Evolutionary conservation across 2,888 invertebrate genomes (phyloP).

Genomic region (Drosophila paranaensis): DNA sequence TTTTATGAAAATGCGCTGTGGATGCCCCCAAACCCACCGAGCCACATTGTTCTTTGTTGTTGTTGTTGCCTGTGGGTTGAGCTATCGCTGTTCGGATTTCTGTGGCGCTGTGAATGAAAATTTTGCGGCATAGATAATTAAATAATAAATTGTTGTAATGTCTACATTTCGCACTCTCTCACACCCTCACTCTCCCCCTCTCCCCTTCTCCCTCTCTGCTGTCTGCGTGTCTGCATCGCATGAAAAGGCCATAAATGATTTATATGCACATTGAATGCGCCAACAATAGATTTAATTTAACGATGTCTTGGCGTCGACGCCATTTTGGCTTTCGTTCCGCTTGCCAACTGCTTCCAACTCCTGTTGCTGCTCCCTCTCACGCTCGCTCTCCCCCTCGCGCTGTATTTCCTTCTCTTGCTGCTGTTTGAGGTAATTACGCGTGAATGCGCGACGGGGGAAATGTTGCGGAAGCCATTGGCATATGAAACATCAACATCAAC

Average conservation of each 20-base stretch:
- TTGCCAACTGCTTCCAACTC: constrained; percentile 15
- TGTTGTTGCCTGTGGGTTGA: constrained; percentile 9
- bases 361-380: constrained; percentile 11
- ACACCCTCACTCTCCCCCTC: constrained; percentile 9
- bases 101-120: constrained; percentile 59
- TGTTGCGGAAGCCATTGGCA: constrained; percentile 33
- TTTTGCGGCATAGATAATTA: constrained; percentile 72
- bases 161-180: constrained; percentile 55
- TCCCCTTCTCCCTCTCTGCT: not conserved
- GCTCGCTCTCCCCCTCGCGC: not conserved
- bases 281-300: constrained; percentile 74
- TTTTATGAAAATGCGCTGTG: constrained; percentile 66
- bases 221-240: constrained; percentile 33
- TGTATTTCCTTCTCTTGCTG: constrained; percentile 1
- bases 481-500: constrained; percentile 53
- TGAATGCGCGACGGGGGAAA: constrained; percentile 42
- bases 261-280: constrained; percentile 74
- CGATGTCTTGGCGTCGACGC: constrained; percentile 68
- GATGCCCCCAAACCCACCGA: constrained; percentile 1
- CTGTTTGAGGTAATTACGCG: constrained; percentile 63
- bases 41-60: constrained; percentile 25
- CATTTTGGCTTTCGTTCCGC: constrained; percentile 55
- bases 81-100: constrained; percentile 39
- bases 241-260: constrained; percentile 68
- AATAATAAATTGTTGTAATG: constrained; percentile 75